A percentile compares a stretch with the other conserved stretches of the same genome.
Conservation (phyloP, 2,113 vertebrate species). For the Burhinus bistriatus region DNA sequence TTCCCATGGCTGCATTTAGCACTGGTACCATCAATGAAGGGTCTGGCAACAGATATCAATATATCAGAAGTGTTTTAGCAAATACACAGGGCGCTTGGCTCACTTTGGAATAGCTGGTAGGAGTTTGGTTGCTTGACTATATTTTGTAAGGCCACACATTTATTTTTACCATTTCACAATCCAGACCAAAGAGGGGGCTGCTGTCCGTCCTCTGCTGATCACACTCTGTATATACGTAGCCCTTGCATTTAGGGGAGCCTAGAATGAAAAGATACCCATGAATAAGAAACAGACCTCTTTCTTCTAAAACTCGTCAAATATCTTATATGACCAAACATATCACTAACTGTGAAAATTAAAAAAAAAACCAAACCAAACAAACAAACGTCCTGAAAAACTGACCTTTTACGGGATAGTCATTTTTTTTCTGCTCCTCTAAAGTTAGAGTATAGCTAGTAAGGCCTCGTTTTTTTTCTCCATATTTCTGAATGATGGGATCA, state of each 20-base stretch:
- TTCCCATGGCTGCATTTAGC: not conserved
- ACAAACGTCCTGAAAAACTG: not conserved
- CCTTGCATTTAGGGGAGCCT: constrained; percentile 76
- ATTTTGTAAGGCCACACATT: not conserved
- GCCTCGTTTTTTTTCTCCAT: constrained; percentile 46
- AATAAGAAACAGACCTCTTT: not conserved
- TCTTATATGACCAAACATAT: not conserved
- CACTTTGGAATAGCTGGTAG: not conserved
- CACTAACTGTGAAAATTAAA: not conserved
- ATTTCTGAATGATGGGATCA: constrained; percentile 71
- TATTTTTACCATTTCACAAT: constrained; percentile 90
- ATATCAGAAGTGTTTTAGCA: not conserved
- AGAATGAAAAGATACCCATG: not conserved
- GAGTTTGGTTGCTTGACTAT: not conserved
- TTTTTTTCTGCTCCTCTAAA: constrained; percentile 62
- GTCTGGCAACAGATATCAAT: not conserved
- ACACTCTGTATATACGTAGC: constrained; percentile 73
- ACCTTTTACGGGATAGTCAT: constrained; percentile 75
- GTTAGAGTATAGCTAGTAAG: constrained; percentile 71
- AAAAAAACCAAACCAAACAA: not conserved
- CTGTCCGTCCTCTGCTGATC: constrained; percentile 73
- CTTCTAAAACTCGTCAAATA: not conserved
- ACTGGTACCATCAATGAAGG: not conserved
- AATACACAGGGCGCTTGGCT: not conserved
- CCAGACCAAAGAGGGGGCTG: constrained; percentile 89